These are phyloP conservation scores for Tympanuchus pallidicinctus DNA, from an alignment of 2,113 vertebrate species.

Conservation along the genomic window DNA sequence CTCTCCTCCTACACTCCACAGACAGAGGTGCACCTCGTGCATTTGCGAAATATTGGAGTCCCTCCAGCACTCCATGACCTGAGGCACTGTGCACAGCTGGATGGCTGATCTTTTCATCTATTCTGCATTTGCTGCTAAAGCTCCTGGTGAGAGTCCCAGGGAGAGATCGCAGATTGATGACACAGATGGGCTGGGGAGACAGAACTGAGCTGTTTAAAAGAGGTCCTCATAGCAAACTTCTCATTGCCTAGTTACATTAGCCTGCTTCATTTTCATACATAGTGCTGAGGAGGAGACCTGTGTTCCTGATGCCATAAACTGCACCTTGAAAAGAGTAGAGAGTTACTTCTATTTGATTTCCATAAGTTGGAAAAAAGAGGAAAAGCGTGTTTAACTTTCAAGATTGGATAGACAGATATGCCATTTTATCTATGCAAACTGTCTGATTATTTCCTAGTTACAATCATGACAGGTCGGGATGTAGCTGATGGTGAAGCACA, in stretches of 20 bases:
- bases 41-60: fast-evolving
- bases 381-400: not conserved
- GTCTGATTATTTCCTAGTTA: not conserved
- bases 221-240: not conserved
- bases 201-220: not conserved
- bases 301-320: fast-evolving
- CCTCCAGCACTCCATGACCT: not conserved
- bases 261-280: fast-evolving
- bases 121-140: not conserved
- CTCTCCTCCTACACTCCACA: not conserved
- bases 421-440: not conserved
- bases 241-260: not conserved
- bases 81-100: not conserved
- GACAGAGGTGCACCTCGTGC: not conserved
- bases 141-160: not conserved
- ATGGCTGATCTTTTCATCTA: not conserved
- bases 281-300: not conserved
- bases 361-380: not conserved
- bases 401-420: not conserved
- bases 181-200: not conserved
- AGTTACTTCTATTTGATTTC: not conserved
- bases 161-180: not conserved
- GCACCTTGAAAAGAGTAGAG: not conserved
- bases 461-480: not conserved
- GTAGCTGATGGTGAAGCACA: not conserved